A percentile compares a stretch with the other conserved stretches of the same genome.
phyloP scores from a whole-genome alignment of 1,140 invertebrate species.

The Musca vetustissima region DNA sequence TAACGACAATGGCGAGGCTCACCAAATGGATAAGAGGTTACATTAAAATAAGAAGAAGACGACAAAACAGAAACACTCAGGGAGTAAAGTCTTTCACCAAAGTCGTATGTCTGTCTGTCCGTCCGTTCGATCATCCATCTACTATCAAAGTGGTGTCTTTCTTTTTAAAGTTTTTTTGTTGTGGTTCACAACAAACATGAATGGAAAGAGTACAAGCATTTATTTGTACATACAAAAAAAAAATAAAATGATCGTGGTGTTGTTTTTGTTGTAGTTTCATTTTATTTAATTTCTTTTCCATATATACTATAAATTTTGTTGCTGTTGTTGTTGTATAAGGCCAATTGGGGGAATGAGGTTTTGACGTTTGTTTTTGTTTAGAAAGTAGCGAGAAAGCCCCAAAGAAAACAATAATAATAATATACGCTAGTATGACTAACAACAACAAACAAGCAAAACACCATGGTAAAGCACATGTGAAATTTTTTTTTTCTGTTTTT shows the following conservation, averaged over 20 bases:
- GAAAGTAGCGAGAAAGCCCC: conserved; percentile 21
- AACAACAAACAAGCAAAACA: conserved; percentile 1
- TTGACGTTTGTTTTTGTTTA: conserved; percentile 14
- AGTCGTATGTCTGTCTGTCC: too few relatives aligned
- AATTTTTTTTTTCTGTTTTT: too few relatives aligned
- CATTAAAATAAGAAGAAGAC: background rate
- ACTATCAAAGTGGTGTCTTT: background rate
- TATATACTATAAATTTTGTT: conserved; percentile 6
- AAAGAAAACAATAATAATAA: background rate
- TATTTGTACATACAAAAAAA: too few relatives aligned
- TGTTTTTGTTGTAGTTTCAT: conserved; percentile 1
- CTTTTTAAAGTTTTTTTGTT: background rate
- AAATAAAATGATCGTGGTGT: background rate
- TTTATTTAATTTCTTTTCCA: conserved; percentile 12
- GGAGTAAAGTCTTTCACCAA: too few relatives aligned
- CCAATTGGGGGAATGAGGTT: conserved; percentile 17
- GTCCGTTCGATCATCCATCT: too few relatives aligned
- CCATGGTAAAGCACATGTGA: conserved; percentile 3
- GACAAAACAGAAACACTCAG: too few relatives aligned
- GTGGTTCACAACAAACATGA: too few relatives aligned
- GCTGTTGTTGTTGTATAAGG: background rate
- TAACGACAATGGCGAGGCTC: background rate
- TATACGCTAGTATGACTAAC: background rate
- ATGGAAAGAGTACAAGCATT: too few relatives aligned
- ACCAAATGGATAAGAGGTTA: conserved; percentile 14